Conservation (phyloP, 2,797 vertebrate species). For the Acropternis orthonyx region DNA sequence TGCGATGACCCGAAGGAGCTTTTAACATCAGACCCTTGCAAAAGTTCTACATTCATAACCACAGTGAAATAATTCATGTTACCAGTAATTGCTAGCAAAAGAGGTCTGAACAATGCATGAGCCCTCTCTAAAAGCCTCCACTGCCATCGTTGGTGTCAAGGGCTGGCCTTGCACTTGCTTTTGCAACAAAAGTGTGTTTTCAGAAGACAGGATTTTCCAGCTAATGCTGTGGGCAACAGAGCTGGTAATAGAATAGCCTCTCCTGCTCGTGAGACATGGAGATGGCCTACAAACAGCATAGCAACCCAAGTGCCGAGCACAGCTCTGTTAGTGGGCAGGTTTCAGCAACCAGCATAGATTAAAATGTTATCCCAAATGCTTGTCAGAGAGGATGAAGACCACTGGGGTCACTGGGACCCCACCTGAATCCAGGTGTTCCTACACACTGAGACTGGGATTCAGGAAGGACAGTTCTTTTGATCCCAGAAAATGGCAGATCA, state of each 20-base stretch:
- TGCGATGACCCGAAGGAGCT: constrained; percentile 2
- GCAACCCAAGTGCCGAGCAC: background rate
- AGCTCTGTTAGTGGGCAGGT: background rate
- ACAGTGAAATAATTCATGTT: background rate
- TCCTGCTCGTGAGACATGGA: background rate
- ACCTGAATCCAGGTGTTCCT: background rate
- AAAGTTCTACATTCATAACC: background rate
- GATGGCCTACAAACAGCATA: background rate
- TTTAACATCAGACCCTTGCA: background rate
- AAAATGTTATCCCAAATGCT: background rate
- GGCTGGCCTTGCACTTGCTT: background rate
- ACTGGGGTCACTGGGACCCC: background rate
- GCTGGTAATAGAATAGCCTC: background rate
- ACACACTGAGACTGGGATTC: background rate
- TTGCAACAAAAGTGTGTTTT: background rate
- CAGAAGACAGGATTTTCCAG: background rate
- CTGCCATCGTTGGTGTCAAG: background rate
- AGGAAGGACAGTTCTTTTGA: background rate
- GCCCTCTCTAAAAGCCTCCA: constrained; percentile 32
- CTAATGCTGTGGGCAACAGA: background rate
- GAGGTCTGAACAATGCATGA: background rate
- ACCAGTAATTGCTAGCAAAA: background rate
- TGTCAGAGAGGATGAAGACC: background rate
- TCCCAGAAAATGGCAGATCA: background rate
- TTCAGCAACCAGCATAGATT: background rate